Evolutionary conservation across 2,797 vertebrate genomes (phyloP).

Genomic region (Myripristis murdjan): DNA sequence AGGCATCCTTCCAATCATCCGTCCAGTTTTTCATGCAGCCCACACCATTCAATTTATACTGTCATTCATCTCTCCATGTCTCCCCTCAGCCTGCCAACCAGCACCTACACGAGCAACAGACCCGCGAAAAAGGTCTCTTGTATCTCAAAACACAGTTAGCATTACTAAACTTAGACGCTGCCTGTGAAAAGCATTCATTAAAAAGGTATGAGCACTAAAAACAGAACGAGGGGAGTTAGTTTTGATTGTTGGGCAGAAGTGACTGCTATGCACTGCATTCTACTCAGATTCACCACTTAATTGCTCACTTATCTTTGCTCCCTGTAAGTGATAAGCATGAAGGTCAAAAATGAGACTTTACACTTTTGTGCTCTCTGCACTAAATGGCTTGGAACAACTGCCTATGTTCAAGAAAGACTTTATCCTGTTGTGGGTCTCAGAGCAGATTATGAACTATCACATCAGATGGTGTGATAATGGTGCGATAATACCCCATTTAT

Average conservation of each 20-base stretch:
- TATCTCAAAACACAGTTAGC: background rate
- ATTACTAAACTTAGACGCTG: too few species aligned
- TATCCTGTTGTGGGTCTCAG: slow-evolving; percentile 2
- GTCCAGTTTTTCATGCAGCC: slow-evolving; percentile 37
- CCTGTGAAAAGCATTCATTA: slow-evolving; percentile 7
- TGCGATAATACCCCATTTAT: slow-evolving; percentile 43
- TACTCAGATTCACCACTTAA: background rate
- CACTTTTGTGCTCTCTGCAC: background rate
- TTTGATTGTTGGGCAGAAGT: background rate
- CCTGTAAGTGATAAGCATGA: background rate
- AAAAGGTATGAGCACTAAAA: background rate
- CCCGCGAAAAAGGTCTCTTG: background rate
- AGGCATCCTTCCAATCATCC: slow-evolving; percentile 38
- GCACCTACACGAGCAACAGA: slow-evolving; percentile 13
- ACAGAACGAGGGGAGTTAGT: background rate
- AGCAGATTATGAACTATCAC: slow-evolving; percentile 41
- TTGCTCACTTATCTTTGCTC: background rate
- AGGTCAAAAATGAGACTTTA: background rate
- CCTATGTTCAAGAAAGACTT: background rate
- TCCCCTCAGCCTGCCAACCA: slow-evolving; percentile 10
- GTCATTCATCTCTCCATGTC: slow-evolving; percentile 6
- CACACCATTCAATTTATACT: slow-evolving; percentile 43
- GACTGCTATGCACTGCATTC: background rate
- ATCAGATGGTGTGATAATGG: slow-evolving; percentile 34
- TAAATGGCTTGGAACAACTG: background rate